Conservation (phyloP, 2,888 invertebrate genomes). For the Lepidonotus clava region DNA sequence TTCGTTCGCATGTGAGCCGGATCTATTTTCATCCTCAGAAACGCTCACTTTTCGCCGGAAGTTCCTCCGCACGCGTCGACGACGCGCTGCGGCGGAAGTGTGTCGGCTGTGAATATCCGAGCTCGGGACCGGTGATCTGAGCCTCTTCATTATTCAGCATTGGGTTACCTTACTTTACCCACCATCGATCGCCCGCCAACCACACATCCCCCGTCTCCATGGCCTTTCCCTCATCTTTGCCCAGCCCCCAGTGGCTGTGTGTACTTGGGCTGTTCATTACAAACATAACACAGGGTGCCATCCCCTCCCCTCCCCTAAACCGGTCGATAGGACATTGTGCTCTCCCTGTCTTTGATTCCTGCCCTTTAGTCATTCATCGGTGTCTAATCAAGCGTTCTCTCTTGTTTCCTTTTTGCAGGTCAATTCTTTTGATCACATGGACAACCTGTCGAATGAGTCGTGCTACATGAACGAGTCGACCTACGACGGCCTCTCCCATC, state of each 20-base stretch:
- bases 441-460: not conserved
- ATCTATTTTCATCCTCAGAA: not conserved
- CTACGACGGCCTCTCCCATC: conserved; percentile 15
- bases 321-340: not conserved
- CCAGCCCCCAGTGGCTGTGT: not conserved
- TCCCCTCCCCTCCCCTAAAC: not conserved
- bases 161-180: not conserved
- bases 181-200: not conserved
- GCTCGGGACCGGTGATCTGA: not conserved
- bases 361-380: not conserved
- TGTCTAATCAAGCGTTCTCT: not conserved
- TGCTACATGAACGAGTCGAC: conserved; percentile 3
- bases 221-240: not conserved
- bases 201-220: not conserved
- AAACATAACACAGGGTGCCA: conserved; percentile 2
- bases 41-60: not conserved
- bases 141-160: conserved; percentile 10
- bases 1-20: not conserved
- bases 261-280: not conserved
- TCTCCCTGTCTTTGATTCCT: not conserved
- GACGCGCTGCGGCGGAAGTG: not conserved
- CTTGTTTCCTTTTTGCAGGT: not conserved
- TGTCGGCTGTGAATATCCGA: not conserved
- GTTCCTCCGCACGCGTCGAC: not conserved
- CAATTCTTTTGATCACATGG: conserved; percentile 48